Evolutionary conservation across 1,140 invertebrate species (phyloP).

Genomic region (Rhagoletis zephyria): DNA sequence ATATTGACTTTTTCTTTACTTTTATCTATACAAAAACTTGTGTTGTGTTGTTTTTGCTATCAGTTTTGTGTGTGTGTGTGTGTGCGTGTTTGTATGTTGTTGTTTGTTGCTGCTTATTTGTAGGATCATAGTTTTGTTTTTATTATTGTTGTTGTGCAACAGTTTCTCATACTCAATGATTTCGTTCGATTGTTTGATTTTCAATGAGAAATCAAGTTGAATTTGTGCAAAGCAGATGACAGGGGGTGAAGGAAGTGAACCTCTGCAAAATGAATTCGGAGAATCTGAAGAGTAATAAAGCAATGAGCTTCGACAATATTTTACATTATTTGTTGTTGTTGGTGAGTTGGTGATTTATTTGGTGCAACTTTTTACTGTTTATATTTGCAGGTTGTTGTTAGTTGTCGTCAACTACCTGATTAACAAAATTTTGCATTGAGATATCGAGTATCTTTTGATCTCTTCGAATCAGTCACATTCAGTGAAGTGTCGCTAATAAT

Average conservation of each 20-base stretch:
- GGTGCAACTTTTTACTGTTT: background rate
- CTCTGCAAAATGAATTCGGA: background rate
- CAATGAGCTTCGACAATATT: background rate
- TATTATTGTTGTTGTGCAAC: slow-evolving; percentile 38
- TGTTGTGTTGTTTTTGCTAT: slow-evolving; percentile 12
- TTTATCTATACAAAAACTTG: background rate
- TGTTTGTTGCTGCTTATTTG: slow-evolving; percentile 9
- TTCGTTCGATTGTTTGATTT: slow-evolving; percentile 46
- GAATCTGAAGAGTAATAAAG: background rate
- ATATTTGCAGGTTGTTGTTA: background rate
- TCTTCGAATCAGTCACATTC: background rate
- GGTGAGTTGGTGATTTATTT: background rate
- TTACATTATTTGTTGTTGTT: background rate
- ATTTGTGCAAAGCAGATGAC: background rate
- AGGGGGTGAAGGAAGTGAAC: background rate
- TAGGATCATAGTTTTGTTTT: slow-evolving; percentile 19
- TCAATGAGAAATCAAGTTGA: slow-evolving; percentile 44
- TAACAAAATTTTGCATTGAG: background rate
- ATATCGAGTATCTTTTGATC: background rate
- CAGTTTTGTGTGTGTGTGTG: background rate
- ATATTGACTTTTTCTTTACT: slow-evolving; percentile 20
- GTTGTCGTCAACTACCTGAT: slow-evolving; percentile 15
- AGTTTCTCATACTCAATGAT: slow-evolving; percentile 39
- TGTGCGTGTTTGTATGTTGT: background rate
- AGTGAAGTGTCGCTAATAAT: background rate